phyloP scores from a whole-genome alignment of 1,140 invertebrate species.

The Hylaeus anthracinus region DNA sequence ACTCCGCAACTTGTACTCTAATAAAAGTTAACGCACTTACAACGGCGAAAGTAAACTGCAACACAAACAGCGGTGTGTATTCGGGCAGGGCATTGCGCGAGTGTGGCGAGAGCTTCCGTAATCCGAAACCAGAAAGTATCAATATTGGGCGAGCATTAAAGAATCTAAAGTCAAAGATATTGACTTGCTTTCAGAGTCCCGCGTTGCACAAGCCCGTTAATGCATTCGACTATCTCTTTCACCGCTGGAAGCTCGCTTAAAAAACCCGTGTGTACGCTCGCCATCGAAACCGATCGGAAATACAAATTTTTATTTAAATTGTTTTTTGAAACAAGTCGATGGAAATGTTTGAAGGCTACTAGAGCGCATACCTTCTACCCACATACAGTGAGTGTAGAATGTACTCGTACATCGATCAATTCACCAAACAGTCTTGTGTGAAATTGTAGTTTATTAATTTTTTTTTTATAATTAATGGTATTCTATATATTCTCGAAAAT shows the following conservation, averaged over 20 bases:
- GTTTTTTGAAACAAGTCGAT: too few species aligned
- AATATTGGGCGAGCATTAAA: constrained; percentile 1
- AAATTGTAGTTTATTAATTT: too few species aligned
- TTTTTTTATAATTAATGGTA: too few species aligned
- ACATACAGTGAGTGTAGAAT: too few species aligned
- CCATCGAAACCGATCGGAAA: not conserved
- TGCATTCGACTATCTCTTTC: not conserved
- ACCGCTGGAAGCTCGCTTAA: too few species aligned
- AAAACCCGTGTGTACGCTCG: not conserved
- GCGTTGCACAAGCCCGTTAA: not conserved
- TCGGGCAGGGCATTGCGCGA: not conserved
- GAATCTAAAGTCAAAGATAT: constrained; percentile 9
- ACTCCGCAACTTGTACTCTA: constrained; percentile 2
- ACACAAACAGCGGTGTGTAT: not conserved
- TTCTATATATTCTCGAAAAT: too few species aligned
- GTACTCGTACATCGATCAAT: too few species aligned
- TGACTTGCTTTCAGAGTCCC: not conserved
- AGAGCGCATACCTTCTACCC: too few species aligned
- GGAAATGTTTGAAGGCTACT: too few species aligned
- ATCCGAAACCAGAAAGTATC: constrained; percentile 3
- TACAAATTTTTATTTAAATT: not conserved
- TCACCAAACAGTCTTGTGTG: too few species aligned
- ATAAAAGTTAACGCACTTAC: constrained; percentile 11
- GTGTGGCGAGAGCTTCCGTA: not conserved
- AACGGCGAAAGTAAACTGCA: not conserved